Conservation (phyloP, 2,113 vertebrate genomes). For the Onychostruthus taczanowskii region DNA sequence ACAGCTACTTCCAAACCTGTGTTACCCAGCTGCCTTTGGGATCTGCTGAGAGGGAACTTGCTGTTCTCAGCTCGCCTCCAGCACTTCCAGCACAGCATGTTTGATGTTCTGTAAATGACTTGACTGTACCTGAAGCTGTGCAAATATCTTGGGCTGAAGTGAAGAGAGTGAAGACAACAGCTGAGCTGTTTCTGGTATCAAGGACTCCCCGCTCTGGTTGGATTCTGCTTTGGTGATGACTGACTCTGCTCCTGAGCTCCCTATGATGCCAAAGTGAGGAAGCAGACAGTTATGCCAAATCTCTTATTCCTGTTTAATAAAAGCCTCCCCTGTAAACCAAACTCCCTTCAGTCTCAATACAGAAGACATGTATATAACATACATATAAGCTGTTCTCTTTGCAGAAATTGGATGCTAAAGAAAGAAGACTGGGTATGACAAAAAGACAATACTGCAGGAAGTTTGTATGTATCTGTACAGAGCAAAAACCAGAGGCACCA, state of each 20-base stretch:
- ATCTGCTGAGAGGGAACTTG: not conserved
- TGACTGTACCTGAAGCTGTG: slow-evolving; percentile 77
- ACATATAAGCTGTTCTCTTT: not conserved
- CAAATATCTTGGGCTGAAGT: slow-evolving; percentile 82
- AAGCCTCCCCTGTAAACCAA: not conserved
- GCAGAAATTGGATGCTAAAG: not conserved
- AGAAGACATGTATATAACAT: not conserved
- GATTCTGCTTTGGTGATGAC: slow-evolving; percentile 59
- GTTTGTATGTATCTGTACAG: not conserved
- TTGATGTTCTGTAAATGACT: not conserved
- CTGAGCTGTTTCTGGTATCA: slow-evolving; percentile 72
- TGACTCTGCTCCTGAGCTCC: slow-evolving; percentile 59
- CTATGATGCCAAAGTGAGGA: slow-evolving; percentile 44
- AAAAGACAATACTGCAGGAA: not conserved
- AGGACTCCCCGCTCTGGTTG: slow-evolving; percentile 32
- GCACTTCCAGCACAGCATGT: not conserved
- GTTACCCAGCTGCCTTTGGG: not conserved
- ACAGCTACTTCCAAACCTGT: not conserved
- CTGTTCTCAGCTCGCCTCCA: not conserved
- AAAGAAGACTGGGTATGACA: not conserved
- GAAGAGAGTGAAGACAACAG: slow-evolving; percentile 78
- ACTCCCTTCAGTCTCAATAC: not conserved
- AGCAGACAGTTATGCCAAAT: slow-evolving; percentile 10
- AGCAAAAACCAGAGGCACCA: not conserved
- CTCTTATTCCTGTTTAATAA: not conserved